Evolutionary conservation across 2,888 invertebrate genomes (phyloP).

Genomic region (Ceraclea dissimilis): DNA sequence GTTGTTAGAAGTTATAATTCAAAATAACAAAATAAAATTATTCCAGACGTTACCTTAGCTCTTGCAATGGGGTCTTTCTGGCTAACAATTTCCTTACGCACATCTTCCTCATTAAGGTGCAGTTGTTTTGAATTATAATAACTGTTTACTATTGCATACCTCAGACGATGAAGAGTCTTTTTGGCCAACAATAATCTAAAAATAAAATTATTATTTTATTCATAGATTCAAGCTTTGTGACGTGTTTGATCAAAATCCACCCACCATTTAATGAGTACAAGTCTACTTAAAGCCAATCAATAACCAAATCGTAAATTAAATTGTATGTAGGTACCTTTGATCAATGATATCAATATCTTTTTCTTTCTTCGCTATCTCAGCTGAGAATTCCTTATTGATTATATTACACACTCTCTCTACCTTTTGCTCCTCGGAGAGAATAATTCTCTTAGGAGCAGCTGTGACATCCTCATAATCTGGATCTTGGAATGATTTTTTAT

Average conservation of each 20-base stretch:
- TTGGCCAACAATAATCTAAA: constrained; percentile 37
- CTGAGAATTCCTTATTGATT: constrained; percentile 63
- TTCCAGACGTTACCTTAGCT: constrained; percentile 32
- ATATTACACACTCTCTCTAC: constrained; percentile 51
- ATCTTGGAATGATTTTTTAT: constrained; percentile 35
- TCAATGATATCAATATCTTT: constrained; percentile 65
- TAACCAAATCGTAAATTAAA: too few species aligned
- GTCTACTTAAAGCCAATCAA: too few species aligned
- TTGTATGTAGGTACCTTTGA: constrained; percentile 38
- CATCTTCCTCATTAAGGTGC: constrained; percentile 29
- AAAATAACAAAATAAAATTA: background rate
- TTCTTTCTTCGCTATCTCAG: constrained; percentile 61
- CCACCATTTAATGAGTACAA: too few species aligned
- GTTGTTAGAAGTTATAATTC: background rate
- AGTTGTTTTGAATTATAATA: constrained; percentile 40
- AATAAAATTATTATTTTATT: background rate
- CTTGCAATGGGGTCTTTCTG: constrained; percentile 37
- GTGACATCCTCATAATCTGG: constrained; percentile 49
- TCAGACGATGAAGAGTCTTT: constrained; percentile 37
- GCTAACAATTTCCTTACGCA: constrained; percentile 36
- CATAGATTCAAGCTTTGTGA: background rate
- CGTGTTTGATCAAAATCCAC: background rate
- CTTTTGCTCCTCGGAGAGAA: constrained; percentile 38
- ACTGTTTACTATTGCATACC: constrained; percentile 37
- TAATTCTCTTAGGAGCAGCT: constrained; percentile 28